Conservation (phyloP, 1,140 invertebrate species). For the Drosophila pseudoobscura region DNA sequence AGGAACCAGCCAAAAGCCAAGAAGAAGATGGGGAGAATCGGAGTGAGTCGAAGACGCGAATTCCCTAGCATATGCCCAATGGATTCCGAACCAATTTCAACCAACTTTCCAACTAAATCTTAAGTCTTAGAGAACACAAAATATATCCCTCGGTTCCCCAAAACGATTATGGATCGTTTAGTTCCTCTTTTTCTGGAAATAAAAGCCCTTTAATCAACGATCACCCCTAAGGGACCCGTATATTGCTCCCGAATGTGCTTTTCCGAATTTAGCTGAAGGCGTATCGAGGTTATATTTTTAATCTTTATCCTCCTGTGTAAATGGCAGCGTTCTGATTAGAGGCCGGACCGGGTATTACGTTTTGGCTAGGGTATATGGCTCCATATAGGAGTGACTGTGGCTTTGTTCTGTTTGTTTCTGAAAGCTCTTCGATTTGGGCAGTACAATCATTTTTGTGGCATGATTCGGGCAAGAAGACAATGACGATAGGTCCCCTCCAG, state of each 20-base stretch:
- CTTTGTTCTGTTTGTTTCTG: conserved; percentile 10
- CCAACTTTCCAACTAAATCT: not conserved
- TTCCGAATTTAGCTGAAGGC: not conserved
- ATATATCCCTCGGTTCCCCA: no score
- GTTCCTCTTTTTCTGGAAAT: no score
- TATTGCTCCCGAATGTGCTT: no score
- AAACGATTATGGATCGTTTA: no score
- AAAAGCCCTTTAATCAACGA: not conserved
- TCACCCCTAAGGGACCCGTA: conserved; percentile 23
- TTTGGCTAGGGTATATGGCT: conserved; percentile 25
- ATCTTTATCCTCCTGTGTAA: conserved; percentile 17
- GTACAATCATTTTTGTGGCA: conserved; percentile 38
- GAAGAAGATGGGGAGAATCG: conserved; percentile 12
- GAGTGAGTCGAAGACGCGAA: conserved; percentile 23
- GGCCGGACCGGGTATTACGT: conserved; percentile 6
- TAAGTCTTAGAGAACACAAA: no score
- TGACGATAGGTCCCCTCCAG: conserved; percentile 48
- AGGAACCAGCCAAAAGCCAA: conserved; percentile 19
- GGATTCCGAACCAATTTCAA: no score
- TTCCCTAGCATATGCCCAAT: conserved; percentile 21
- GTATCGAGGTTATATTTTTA: not conserved
- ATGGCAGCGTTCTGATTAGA: conserved; percentile 12
- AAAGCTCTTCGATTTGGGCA: conserved; percentile 18
- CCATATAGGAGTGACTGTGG: not conserved
- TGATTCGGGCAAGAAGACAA: conserved; percentile 69